These are phyloP conservation scores for Cataglyphis hispanica DNA, from an alignment of 1,140 invertebrate genomes.

Conservation along the genomic window DNA sequence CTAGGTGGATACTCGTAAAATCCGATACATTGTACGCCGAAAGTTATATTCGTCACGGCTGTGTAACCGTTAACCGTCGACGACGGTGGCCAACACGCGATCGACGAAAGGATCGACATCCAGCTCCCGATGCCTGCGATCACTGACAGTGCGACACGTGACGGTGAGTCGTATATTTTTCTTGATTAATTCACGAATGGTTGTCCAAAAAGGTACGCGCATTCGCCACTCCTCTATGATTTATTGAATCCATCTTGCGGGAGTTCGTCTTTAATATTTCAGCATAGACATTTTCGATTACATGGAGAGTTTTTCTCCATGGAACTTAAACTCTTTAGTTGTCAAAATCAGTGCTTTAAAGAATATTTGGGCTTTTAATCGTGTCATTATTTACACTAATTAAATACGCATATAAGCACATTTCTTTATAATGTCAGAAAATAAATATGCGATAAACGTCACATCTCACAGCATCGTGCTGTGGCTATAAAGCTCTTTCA, in stretches of 20 bases:
- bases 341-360: background rate
- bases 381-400: background rate
- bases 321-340: background rate
- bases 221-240: background rate
- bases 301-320: background rate
- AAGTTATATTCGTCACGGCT: constrained; percentile 78
- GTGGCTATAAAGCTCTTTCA: constrained; percentile 20
- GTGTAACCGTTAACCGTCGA: constrained; percentile 70
- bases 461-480: background rate
- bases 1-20: constrained; percentile 80
- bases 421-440: background rate
- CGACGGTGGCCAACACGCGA: constrained; percentile 77
- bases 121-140: constrained; percentile 66
- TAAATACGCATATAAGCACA: background rate
- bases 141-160: constrained; percentile 9
- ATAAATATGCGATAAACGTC: background rate
- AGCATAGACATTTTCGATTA: background rate
- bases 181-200: constrained; percentile 53
- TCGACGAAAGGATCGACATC: constrained; percentile 81
- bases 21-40: constrained; percentile 80
- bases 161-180: constrained; percentile 50
- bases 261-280: constrained; percentile 10
- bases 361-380: background rate
- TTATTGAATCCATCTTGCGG: constrained; percentile 18
- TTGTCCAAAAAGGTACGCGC: background rate